phyloP scores from a whole-genome alignment of 2,888 invertebrate genomes.

The Caenorhabditis angaria region DNA sequence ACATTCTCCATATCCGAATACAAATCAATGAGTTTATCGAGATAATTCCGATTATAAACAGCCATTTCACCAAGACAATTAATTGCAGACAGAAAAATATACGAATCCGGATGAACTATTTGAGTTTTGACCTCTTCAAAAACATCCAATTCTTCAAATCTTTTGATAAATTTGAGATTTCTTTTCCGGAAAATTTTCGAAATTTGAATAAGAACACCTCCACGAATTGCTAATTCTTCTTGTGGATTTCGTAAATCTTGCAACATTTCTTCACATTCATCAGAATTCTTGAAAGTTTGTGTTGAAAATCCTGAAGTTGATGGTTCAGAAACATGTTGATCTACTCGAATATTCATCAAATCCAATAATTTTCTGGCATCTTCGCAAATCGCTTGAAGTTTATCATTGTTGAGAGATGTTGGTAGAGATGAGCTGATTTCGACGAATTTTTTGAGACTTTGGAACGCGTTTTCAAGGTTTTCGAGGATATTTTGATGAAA shows the following conservation, averaged over 20 bases:
- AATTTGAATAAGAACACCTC: constrained; percentile 38
- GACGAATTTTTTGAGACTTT: constrained; percentile 9
- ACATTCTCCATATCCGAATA: constrained; percentile 27
- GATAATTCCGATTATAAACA: constrained; percentile 36
- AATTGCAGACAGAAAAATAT: constrained; percentile 63
- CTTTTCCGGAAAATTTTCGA: constrained; percentile 18
- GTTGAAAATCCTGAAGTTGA: not conserved
- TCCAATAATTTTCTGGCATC: not conserved
- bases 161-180: not conserved
- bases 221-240: constrained; percentile 35
- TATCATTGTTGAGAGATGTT: not conserved
- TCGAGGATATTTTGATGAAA: constrained; percentile 15
- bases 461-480: constrained; percentile 20
- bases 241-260: constrained; percentile 29
- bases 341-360: constrained; percentile 6
- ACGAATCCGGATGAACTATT: constrained; percentile 54
- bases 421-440: not conserved
- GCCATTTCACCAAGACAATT: constrained; percentile 63
- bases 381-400: not conserved
- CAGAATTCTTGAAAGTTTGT: not conserved
- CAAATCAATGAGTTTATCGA: constrained; percentile 45
- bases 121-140: constrained; percentile 31
- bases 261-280: constrained; percentile 27
- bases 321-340: not conserved
- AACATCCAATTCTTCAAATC: constrained; percentile 6